phyloP scores from a whole-genome alignment of 2,888 invertebrate species.

The Phyto melanocephala region DNA sequence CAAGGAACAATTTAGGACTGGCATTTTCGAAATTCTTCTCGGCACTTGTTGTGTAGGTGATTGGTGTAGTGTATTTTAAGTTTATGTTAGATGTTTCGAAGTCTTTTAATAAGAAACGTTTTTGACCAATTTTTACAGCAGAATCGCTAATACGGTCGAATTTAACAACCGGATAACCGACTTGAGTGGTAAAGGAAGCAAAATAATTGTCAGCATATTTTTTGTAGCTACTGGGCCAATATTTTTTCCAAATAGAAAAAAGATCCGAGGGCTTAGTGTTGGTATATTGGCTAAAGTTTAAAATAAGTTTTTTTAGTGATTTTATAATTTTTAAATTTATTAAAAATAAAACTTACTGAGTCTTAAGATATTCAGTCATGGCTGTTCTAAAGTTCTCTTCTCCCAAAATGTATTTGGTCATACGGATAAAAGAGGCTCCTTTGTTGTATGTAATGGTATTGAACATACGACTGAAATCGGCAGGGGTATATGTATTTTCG shows the following conservation, averaged over 20 bases:
- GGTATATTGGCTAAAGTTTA: constrained; percentile 65
- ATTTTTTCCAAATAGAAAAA: constrained; percentile 78
- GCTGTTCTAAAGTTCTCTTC: constrained; percentile 80
- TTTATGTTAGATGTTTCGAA: constrained; percentile 66
- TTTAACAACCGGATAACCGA: constrained; percentile 72
- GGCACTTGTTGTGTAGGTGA: constrained; percentile 72
- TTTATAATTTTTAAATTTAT: not conserved
- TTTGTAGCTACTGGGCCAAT: constrained; percentile 70
- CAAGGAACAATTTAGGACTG: constrained; percentile 70
- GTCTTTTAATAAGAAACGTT: constrained; percentile 74
- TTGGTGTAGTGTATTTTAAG: constrained; percentile 73
- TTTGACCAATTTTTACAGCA: constrained; percentile 70
- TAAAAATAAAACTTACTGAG: constrained; percentile 69
- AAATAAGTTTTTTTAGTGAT: not conserved
- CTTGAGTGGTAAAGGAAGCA: constrained; percentile 83
- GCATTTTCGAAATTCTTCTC: constrained; percentile 69
- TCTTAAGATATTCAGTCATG: constrained; percentile 81
- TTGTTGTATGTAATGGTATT: constrained; percentile 85
- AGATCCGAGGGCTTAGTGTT: constrained; percentile 80
- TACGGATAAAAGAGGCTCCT: constrained; percentile 83
- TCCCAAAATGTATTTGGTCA: constrained; percentile 84
- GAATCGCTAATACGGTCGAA: constrained; percentile 75
- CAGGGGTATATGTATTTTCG: constrained; percentile 80
- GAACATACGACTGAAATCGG: constrained; percentile 83
- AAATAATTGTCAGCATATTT: constrained; percentile 72